Conservation (phyloP, 2,113 vertebrate species). For the Physeter macrocephalus region DNA sequence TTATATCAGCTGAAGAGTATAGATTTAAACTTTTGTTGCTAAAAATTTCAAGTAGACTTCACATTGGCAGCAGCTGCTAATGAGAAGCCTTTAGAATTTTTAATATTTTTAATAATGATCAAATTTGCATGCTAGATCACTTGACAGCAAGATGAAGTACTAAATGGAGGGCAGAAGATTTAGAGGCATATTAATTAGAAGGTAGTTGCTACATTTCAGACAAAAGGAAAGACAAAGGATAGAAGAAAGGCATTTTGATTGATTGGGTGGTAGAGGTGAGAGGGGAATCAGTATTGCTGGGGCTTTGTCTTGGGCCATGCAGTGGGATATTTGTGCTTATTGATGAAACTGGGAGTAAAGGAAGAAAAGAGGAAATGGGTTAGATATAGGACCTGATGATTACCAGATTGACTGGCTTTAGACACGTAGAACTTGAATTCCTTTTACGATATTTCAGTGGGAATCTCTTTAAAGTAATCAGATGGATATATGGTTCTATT, state of each 20-base stretch:
- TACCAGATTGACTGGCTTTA: neutral
- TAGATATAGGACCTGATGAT: neutral
- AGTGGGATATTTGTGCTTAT: neutral
- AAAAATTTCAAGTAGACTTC: conserved; percentile 19
- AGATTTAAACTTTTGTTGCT: neutral
- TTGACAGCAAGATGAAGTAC: neutral
- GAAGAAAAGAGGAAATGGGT: neutral
- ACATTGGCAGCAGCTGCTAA: neutral
- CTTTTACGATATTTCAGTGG: neutral
- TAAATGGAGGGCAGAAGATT: conserved; percentile 3
- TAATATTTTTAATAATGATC: conserved; percentile 7
- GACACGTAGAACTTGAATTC: neutral
- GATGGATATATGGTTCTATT: neutral
- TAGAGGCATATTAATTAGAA: conserved; percentile 21
- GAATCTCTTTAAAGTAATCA: neutral
- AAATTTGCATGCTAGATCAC: neutral
- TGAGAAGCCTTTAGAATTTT: conserved; percentile 25
- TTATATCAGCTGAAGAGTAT: neutral
- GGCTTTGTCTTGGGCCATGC: neutral
- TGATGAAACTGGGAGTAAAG: neutral
- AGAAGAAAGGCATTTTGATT: neutral
- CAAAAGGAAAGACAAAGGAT: neutral
- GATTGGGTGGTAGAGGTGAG: neutral
- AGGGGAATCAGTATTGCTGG: neutral
- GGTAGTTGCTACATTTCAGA: neutral